Percentiles rank a stretch among this genome's conserved stretches.
Conservation (phyloP, 2,888 invertebrate genomes). For the Pocota personata region DNA sequence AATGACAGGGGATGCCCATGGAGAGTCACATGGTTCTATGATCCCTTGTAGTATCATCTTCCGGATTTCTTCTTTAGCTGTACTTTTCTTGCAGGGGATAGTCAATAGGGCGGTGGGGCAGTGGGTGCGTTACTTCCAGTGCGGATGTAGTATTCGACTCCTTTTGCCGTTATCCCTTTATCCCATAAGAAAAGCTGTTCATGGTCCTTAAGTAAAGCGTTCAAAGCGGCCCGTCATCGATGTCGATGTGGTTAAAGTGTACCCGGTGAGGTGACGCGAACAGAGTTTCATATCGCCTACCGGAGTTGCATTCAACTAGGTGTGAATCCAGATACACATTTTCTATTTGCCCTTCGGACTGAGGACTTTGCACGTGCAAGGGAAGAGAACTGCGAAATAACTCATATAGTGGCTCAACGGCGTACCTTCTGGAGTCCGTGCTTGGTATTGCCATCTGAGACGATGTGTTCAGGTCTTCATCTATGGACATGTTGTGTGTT, state of each 20-base stretch:
- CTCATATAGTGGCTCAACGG: neutral
- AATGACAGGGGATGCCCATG: constrained; percentile 40
- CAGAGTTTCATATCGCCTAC: neutral
- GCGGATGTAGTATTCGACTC: constrained; percentile 74
- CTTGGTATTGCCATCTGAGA: neutral
- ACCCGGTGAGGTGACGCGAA: neutral
- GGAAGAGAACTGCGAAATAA: neutral
- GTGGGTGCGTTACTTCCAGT: constrained; percentile 77
- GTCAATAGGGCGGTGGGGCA: constrained; percentile 78
- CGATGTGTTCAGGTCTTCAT: too few species aligned
- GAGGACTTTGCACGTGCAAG: neutral
- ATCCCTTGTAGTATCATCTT: constrained; percentile 64
- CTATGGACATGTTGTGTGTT: too few species aligned
- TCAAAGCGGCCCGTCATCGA: neutral
- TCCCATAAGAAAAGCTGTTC: neutral
- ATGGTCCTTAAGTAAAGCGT: neutral
- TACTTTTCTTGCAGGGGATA: constrained; percentile 75
- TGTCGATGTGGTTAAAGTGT: neutral
- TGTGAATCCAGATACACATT: neutral
- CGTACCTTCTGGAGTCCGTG: neutral
- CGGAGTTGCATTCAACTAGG: neutral
- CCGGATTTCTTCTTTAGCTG: constrained; percentile 74
- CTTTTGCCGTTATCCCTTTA: neutral
- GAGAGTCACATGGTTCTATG: constrained; percentile 33
- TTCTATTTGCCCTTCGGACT: neutral